Conservation (phyloP, 2,797 vertebrate genomes). For the Fratercula arctica region DNA sequence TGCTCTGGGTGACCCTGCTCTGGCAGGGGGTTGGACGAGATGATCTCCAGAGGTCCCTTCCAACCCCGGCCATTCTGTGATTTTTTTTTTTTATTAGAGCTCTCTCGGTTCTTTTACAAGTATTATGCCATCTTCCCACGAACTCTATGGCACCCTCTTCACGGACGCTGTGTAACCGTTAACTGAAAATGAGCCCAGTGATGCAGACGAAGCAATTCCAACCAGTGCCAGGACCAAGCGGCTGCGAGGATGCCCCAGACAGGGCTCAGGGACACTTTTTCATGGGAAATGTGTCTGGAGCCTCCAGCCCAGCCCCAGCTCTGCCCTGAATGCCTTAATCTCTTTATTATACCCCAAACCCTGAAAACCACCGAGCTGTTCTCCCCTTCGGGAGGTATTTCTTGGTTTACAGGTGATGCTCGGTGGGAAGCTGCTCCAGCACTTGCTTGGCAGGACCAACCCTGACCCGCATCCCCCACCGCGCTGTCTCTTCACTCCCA, state of each 20-base stretch:
- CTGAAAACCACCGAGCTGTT: accelerated
- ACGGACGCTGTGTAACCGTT: accelerated
- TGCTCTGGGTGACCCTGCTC: no score
- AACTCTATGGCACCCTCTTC: not conserved
- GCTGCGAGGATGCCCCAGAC: not conserved
- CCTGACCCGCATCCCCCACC: no score
- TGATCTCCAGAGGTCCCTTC: no score
- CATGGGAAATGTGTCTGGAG: accelerated
- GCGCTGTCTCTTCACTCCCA: not conserved
- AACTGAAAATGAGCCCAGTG: not conserved
- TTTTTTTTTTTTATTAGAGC: not conserved
- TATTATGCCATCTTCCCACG: accelerated
- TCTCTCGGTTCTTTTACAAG: not conserved
- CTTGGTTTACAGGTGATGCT: not conserved
- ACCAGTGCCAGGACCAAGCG: accelerated
- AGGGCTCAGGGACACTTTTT: not conserved
- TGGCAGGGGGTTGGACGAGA: no score
- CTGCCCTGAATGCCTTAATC: accelerated
- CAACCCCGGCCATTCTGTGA: no score
- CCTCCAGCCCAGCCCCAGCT: not conserved
- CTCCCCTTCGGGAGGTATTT: not conserved
- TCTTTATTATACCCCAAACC: not conserved
- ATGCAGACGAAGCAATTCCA: accelerated
- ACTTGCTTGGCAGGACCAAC: not conserved
- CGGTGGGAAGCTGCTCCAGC: not conserved